Percentiles rank a stretch among this genome's conserved stretches.
These are phyloP conservation scores for Epinephelus moara DNA, from an alignment of 2,113 vertebrate species.

Conservation along the genomic window DNA sequence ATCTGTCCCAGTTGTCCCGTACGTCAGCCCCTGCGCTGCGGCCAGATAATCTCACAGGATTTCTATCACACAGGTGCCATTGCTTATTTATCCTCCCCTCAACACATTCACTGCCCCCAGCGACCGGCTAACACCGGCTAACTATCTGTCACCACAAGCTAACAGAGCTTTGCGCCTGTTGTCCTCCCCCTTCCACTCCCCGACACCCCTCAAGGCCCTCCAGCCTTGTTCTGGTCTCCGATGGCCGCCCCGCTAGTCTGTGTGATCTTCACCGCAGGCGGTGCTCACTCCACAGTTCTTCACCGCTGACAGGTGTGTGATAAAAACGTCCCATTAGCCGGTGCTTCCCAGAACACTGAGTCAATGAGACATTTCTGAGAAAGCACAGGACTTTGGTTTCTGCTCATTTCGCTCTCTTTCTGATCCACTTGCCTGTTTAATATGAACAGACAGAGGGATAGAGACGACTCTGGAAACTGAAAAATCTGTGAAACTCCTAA, in stretches of 20 bases:
- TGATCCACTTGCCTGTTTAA: slow-evolving; percentile 36
- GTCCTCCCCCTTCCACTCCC: background rate
- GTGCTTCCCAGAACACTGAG: slow-evolving; percentile 2
- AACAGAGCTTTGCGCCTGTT: slow-evolving; percentile 30
- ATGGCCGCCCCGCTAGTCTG: slow-evolving; percentile 36
- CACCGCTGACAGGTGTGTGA: slow-evolving; percentile 65
- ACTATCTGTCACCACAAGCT: slow-evolving; percentile 53
- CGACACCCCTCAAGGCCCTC: background rate
- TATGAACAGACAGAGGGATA: slow-evolving; percentile 52
- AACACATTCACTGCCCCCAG: slow-evolving; percentile 43
- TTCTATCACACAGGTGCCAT: slow-evolving; percentile 32
- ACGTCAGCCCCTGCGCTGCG: background rate
- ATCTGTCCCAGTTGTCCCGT: slow-evolving; percentile 27
- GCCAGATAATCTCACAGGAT: slow-evolving; percentile 42
- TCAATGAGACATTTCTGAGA: slow-evolving; percentile 36
- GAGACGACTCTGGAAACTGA: slow-evolving; percentile 39
- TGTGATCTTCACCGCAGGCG: slow-evolving; percentile 65
- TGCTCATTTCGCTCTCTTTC: slow-evolving; percentile 17
- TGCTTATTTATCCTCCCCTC: slow-evolving; percentile 50
- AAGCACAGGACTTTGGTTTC: slow-evolving; percentile 32
- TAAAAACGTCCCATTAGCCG: slow-evolving; percentile 48
- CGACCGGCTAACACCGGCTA: slow-evolving; percentile 38
- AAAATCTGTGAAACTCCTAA: slow-evolving; percentile 47
- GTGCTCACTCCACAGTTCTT: slow-evolving; percentile 47
- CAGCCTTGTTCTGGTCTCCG: slow-evolving; percentile 13